Conservation (phyloP, 2,113 vertebrate species). For the Phrynosoma blainvillii region DNA sequence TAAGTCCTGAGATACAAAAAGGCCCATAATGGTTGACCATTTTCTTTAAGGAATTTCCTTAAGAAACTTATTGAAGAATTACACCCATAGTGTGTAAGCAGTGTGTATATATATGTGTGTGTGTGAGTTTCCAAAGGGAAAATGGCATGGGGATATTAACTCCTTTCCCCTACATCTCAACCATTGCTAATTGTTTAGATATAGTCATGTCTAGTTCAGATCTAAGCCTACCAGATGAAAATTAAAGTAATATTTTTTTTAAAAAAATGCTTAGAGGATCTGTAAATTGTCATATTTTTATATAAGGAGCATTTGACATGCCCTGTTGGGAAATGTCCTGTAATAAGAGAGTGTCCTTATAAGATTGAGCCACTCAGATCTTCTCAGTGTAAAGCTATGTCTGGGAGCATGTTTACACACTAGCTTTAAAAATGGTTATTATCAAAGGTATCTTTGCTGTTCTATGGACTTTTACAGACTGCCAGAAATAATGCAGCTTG, state of each 20-base stretch:
- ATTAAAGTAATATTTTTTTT: background rate
- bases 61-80: background rate
- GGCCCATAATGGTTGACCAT: no score
- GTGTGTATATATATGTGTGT: no score
- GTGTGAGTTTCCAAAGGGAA: background rate
- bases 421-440: no score
- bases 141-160: background rate
- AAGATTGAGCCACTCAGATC: background rate
- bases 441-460: no score
- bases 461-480: no score
- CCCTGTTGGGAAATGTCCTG: background rate
- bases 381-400: no score
- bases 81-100: no score
- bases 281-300: background rate
- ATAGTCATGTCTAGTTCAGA: background rate
- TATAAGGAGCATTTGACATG: background rate
- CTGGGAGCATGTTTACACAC: no score
- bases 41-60: no score
- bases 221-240: background rate
- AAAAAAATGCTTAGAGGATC: background rate
- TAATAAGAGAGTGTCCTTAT: background rate
- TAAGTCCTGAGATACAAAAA: no score
- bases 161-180: background rate
- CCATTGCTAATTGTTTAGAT: background rate
- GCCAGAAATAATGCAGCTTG: no score